phyloP scores from a whole-genome alignment of 2,888 invertebrate genomes.

The Epistrophe eligans region DNA sequence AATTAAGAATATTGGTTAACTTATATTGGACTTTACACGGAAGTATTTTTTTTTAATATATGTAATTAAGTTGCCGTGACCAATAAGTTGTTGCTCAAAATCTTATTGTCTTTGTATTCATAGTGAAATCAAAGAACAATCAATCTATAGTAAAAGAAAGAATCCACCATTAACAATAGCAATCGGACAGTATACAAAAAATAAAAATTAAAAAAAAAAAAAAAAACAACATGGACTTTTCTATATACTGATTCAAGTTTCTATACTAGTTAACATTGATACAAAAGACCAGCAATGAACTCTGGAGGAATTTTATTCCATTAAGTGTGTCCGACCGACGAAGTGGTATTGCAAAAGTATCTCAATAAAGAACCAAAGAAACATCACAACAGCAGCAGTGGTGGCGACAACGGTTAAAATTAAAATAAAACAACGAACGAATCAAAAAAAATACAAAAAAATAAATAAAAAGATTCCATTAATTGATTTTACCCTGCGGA shows the following conservation, averaged over 20 bases:
- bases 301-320: slow-evolving; percentile 46
- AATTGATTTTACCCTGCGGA: slow-evolving; percentile 71
- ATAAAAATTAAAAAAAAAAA: neutral
- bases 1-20: no score
- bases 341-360: slow-evolving; percentile 49
- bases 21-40: no score
- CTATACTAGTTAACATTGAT: slow-evolving; percentile 45
- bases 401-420: slow-evolving; percentile 59
- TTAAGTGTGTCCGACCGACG: slow-evolving; percentile 44
- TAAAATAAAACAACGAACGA: slow-evolving; percentile 43
- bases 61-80: neutral
- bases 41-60: no score
- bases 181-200: neutral
- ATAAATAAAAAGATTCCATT: slow-evolving; percentile 49
- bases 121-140: slow-evolving; percentile 6
- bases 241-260: slow-evolving; percentile 30
- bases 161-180: slow-evolving; percentile 38
- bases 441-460: slow-evolving; percentile 22
- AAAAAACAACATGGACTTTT: neutral
- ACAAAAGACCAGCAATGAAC: slow-evolving; percentile 47
- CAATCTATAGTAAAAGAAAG: slow-evolving; percentile 1
- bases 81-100: neutral
- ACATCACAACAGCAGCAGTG: slow-evolving; percentile 37
- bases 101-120: neutral
- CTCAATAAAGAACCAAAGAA: slow-evolving; percentile 37